A percentile compares a stretch with the other conserved stretches of the same genome.
phyloP scores from a whole-genome alignment of 2,888 invertebrate species.

The Ichneumon xanthorius region DNA sequence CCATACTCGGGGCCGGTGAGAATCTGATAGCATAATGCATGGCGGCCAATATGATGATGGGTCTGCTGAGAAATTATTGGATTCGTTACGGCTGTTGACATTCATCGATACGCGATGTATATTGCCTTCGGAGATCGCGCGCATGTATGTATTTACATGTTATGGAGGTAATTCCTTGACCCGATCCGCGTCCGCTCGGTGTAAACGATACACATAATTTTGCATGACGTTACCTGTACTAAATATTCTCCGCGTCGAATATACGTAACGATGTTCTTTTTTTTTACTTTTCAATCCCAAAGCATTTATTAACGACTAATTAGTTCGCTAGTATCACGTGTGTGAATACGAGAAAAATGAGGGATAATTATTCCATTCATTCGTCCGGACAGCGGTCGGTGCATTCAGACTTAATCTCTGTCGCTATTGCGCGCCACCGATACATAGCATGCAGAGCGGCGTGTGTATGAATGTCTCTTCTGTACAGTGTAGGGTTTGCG shows the following conservation, averaged over 20 bases:
- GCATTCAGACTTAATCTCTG: slow-evolving; percentile 40
- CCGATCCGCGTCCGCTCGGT: background rate
- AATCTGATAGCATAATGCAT: slow-evolving; percentile 31
- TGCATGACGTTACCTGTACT: background rate
- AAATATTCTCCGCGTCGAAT: background rate
- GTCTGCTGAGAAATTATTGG: slow-evolving; percentile 48
- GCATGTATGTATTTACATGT: slow-evolving; percentile 34
- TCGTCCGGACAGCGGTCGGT: slow-evolving; percentile 10
- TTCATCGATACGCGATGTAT: slow-evolving; percentile 58
- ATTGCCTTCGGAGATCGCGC: slow-evolving; percentile 7
- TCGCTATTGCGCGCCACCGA: background rate
- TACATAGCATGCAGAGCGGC: too few species aligned
- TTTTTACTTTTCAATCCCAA: too few species aligned
- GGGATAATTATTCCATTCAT: slow-evolving; percentile 28
- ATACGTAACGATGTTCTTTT: too few species aligned
- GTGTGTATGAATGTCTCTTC: background rate
- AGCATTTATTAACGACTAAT: too few species aligned
- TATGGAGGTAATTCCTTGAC: slow-evolving; percentile 37
- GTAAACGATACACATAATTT: slow-evolving; percentile 27
- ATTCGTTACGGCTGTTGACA: slow-evolving; percentile 59
- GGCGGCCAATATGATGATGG: slow-evolving; percentile 1
- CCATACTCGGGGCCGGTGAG: background rate
- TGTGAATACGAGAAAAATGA: slow-evolving; percentile 40
- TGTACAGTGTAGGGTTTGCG: background rate
- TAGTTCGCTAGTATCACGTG: slow-evolving; percentile 29